Evolutionary conservation across 1,140 invertebrate species (phyloP).

Genomic region (Carposina sasakii): DNA sequence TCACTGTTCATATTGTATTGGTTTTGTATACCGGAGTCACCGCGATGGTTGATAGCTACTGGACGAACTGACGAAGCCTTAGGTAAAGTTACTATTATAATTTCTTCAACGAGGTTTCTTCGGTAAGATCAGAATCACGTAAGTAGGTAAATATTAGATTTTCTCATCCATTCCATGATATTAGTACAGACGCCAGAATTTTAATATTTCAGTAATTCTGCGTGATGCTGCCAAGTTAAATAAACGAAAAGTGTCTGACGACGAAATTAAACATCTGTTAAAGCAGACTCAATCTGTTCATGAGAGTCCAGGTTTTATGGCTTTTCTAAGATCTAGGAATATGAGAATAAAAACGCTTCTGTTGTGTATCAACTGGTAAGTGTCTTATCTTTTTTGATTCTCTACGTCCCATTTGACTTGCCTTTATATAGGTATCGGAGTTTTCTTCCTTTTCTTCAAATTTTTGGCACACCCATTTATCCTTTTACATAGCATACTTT

Average conservation of each 20-base stretch:
- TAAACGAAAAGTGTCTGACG: constrained; percentile 21
- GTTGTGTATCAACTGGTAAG: constrained; percentile 79
- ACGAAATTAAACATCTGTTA: constrained; percentile 9
- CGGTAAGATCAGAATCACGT: too few species aligned
- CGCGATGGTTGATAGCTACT: constrained; percentile 83
- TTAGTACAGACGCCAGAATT: too few species aligned
- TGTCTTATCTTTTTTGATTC: constrained; percentile 36
- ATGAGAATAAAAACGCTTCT: constrained; percentile 82
- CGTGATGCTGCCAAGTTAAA: constrained; percentile 57
- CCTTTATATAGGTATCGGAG: not conserved
- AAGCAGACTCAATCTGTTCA: constrained; percentile 28
- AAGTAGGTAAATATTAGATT: not conserved
- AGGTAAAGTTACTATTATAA: constrained; percentile 42
- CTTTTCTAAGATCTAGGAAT: constrained; percentile 64
- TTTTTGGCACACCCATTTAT: too few species aligned
- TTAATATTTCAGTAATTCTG: constrained; percentile 38
- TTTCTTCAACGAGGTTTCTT: constrained; percentile 39
- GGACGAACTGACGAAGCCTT: constrained; percentile 77
- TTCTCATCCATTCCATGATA: too few species aligned
- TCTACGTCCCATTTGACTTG: not conserved
- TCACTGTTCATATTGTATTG: constrained; percentile 79
- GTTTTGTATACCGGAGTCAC: constrained; percentile 84
- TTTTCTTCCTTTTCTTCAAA: not conserved
- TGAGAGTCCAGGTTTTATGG: constrained; percentile 34
- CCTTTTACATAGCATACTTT: too few species aligned